A percentile compares a stretch with the other conserved stretches of the same genome.
phyloP scores from a whole-genome alignment of 2,113 vertebrate species.

The Mastomys coucha region DNA sequence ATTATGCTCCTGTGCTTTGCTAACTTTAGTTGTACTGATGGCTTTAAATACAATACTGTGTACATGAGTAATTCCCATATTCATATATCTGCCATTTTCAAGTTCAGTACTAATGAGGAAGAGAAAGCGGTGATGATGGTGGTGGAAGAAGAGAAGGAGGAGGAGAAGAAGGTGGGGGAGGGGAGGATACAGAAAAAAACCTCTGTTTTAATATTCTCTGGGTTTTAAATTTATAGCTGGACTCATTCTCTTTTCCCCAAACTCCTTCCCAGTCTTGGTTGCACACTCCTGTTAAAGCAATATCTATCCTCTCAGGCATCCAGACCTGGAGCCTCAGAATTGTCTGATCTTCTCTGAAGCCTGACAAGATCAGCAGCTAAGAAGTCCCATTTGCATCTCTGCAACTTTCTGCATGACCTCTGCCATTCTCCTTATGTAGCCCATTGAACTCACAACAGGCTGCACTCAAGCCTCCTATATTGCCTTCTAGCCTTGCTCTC shows the following conservation, averaged over 20 bases:
- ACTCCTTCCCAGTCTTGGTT: background rate
- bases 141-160: background rate
- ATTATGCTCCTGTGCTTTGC: background rate
- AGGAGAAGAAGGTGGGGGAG: background rate
- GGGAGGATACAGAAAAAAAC: background rate
- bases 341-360: background rate
- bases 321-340: background rate
- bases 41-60: slow-evolving; percentile 14
- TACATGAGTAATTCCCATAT: background rate
- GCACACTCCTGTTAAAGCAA: background rate
- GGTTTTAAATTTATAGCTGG: too few species aligned
- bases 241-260: too few species aligned
- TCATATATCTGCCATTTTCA: background rate
- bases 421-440: background rate
- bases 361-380: background rate
- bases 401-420: background rate
- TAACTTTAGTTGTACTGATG: background rate
- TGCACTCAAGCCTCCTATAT: background rate
- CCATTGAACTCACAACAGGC: background rate
- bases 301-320: background rate
- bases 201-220: too few species aligned
- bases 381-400: background rate
- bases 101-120: background rate
- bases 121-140: background rate
- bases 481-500: background rate